These are phyloP conservation scores for Drosophila murphyi DNA, from an alignment of 1,140 invertebrate genomes.

Conservation along the genomic window DNA sequence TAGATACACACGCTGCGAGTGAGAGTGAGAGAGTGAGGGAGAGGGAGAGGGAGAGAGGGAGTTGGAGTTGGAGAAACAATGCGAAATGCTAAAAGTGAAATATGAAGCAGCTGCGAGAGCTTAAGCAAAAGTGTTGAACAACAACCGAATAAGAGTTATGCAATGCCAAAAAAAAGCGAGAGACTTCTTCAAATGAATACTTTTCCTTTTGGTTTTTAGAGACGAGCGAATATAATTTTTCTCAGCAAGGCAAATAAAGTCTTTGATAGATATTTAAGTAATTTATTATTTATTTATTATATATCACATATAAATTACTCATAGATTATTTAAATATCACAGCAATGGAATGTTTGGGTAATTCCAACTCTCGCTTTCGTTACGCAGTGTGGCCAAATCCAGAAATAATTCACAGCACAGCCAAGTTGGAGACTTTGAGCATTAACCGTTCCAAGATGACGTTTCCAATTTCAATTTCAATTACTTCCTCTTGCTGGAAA, in stretches of 20 bases:
- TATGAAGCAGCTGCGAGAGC: neutral
- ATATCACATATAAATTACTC: no score
- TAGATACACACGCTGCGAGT: neutral
- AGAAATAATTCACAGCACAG: no score
- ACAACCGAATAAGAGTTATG: constrained; percentile 5
- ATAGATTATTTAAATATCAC: no score
- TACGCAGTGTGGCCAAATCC: no score
- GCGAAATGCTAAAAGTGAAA: constrained; percentile 24
- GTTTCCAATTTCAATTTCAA: constrained; percentile 10
- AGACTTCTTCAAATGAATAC: neutral
- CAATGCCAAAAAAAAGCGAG: neutral
- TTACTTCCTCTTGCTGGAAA: constrained; percentile 13
- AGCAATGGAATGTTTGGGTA: no score
- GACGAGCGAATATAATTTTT: no score
- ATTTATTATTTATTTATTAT: no score
- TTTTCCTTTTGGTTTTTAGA: neutral
- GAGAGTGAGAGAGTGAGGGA: neutral
- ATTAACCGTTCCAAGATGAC: no score
- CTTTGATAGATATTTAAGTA: no score
- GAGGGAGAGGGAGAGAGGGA: neutral
- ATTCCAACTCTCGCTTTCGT: no score
- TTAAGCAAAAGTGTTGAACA: constrained; percentile 5
- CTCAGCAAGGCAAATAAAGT: no score
- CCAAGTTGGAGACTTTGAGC: no score
- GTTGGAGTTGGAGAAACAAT: neutral